Conservation (phyloP, 2,113 vertebrate species). For the Triplophysa dalaica region DNA sequence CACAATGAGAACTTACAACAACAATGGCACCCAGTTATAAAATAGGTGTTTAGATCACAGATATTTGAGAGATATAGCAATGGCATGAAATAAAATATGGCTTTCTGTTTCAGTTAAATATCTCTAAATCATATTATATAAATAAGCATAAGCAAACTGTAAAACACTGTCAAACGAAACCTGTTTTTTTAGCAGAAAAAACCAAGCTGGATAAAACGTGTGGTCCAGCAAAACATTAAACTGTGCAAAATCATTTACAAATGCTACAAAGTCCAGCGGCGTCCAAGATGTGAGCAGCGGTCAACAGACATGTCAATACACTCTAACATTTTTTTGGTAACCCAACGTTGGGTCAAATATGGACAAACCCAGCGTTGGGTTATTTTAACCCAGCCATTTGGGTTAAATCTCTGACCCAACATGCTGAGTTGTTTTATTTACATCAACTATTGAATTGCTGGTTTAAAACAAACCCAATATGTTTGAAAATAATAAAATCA, state of each 20-base stretch:
- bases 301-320: conserved; percentile 25
- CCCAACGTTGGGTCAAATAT: no score
- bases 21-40: neutral
- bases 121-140: no score
- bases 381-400: no score
- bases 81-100: no score
- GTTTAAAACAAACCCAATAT: no score
- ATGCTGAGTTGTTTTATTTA: no score
- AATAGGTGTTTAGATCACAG: neutral
- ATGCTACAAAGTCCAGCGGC: neutral
- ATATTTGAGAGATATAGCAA: no score
- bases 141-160: neutral
- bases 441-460: no score
- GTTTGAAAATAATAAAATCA: no score
- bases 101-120: no score
- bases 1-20: neutral
- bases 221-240: neutral
- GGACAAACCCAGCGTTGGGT: no score
- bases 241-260: neutral
- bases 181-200: neutral
- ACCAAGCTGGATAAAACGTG: neutral
- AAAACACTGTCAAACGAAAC: neutral
- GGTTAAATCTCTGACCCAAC: no score
- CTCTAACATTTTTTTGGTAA: neutral
- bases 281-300: neutral